Evolutionary conservation across 2,113 vertebrate species (phyloP).

Genomic region (Papio anubis): DNA sequence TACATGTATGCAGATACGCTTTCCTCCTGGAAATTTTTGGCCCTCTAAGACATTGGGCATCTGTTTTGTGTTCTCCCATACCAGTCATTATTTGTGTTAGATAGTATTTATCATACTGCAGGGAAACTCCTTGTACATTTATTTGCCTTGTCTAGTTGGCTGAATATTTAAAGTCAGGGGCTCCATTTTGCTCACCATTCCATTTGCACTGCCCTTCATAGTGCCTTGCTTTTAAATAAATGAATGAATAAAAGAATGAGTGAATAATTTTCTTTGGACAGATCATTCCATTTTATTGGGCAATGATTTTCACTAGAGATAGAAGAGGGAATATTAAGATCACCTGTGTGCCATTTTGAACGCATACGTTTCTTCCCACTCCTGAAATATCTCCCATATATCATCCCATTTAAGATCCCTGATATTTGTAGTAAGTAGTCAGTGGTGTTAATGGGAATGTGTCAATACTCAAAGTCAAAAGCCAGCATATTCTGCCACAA

Average conservation of each 20-base stretch:
- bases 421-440: not conserved
- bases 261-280: not conserved
- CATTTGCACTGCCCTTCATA: not conserved
- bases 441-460: not conserved
- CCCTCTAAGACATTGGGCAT: not conserved
- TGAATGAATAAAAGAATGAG: not conserved
- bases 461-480: not conserved
- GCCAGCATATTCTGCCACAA: not conserved
- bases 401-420: not conserved
- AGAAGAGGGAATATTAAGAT: not conserved
- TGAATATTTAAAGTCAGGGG: not conserved
- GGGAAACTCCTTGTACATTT: not conserved
- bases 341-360: not conserved
- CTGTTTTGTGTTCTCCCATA: not conserved
- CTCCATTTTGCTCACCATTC: not conserved
- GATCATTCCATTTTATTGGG: not conserved
- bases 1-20: not conserved
- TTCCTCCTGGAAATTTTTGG: not conserved
- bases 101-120: not conserved
- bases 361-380: not conserved
- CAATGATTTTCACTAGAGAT: not conserved
- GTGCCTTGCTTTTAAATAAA: not conserved
- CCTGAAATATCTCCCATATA: not conserved
- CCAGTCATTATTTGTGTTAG: not conserved
- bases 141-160: not conserved